A percentile compares a stretch with the other conserved stretches of the same genome.
Conservation (phyloP, 1,140 invertebrate species). For the Dolichoris vasculosae region DNA sequence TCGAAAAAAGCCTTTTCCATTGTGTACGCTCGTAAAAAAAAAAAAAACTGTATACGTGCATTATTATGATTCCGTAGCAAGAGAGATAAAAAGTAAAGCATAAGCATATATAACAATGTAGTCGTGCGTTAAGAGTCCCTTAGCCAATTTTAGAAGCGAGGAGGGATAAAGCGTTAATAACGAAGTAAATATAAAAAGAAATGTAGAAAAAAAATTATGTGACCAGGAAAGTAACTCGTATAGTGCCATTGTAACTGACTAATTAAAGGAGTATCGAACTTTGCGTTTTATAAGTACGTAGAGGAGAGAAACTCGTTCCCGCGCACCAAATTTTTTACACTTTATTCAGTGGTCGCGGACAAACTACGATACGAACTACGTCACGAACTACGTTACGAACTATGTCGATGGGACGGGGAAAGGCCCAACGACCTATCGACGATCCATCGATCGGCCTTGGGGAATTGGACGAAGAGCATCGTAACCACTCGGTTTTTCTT, state of each 20-base stretch:
- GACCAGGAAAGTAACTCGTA: constrained; percentile 59
- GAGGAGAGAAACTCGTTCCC: constrained; percentile 20
- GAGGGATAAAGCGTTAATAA: not conserved
- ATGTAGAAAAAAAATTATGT: constrained; percentile 56
- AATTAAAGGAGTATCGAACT: constrained; percentile 57
- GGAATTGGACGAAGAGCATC: not conserved
- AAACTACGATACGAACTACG: not conserved
- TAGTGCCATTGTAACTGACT: constrained; percentile 72
- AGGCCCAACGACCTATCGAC: too few relatives aligned
- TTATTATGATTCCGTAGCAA: constrained; percentile 2
- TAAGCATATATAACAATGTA: constrained; percentile 36
- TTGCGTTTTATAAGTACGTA: constrained; percentile 34
- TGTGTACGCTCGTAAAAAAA: not conserved
- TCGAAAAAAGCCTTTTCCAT: not conserved
- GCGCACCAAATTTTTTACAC: constrained; percentile 55
- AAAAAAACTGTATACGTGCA: not conserved
- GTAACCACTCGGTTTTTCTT: not conserved
- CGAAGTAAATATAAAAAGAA: constrained; percentile 49
- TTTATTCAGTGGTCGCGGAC: not conserved
- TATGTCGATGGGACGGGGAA: too few relatives aligned
- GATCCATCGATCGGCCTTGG: not conserved
- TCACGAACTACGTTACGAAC: too few relatives aligned
- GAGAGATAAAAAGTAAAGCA: constrained; percentile 8
- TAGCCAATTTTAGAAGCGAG: constrained; percentile 1
- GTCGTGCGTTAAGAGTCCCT: constrained; percentile 3